Base-by-base conservation (phyloP, 1,140 invertebrate genomes). In the Drosophila orena region DNA sequence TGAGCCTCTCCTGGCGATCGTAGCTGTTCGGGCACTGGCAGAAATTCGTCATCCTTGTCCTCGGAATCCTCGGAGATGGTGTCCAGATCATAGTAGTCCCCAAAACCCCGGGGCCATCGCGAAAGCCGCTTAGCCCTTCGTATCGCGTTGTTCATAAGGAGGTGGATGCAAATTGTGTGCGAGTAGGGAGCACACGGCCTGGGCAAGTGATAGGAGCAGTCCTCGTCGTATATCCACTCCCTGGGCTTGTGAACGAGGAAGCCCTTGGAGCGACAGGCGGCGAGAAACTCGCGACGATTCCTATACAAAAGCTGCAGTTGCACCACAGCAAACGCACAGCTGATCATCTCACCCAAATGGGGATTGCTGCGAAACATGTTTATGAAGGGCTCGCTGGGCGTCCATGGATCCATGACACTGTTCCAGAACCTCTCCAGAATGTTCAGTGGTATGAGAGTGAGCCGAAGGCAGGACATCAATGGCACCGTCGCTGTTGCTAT, bases 81-180 rank as follows among this genome's bases (percentile, higher is more conserved):
- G 4, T 38, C 4, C 3, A 38, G 37, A 38, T 14, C 12, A 4
- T 14, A 5, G 37, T 4, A 4, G 0, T 14, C 4, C n/a, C n/a
- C n/a, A n/a, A n/a, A n/a, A n/a, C n/a, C n/a, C n/a, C n/a, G n/a
- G n/a, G n/a, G n/a, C n/a, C n/a, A n/a, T n/a, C n/a, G n/a, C n/a
- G n/a, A n/a, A n/a, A n/a, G n/a, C 2, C 8, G 30, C 30, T 30
- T 1, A 30, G 8, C 7, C 30, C 7, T 30, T 2, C 3, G 7
- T 10, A 30, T 8, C 8, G 14, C 38, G 6, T 40, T 15, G 6
- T 7, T 2, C 0, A 7, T 2, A 2, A 15, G 7, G 14, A n/a
- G 6, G 0, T n/a, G 0, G 7, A 2, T 2, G 3, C 2, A 0
- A 1, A 15, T 7, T 1, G 14, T 2, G 6, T 40, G 5, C 0